Conservation (phyloP, 2,888 invertebrate genomes). For the Laspeyria flexula region DNA sequence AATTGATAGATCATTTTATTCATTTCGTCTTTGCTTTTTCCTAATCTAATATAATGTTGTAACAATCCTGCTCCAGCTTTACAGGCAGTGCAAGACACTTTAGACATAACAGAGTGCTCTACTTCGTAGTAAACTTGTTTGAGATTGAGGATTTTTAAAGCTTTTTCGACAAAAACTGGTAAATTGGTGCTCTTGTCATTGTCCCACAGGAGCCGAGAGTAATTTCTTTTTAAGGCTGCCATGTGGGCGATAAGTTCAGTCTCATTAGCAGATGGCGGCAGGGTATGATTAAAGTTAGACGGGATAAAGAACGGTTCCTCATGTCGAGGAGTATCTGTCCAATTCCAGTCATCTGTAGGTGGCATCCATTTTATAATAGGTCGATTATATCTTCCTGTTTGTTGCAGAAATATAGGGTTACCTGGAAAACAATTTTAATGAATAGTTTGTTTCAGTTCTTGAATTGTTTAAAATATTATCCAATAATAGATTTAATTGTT, state of each 20-base stretch:
- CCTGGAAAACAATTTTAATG: constrained; percentile 53
- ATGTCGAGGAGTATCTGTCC: constrained; percentile 69
- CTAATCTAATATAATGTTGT: constrained; percentile 93
- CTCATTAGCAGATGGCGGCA: constrained; percentile 82
- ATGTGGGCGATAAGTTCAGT: constrained; percentile 78
- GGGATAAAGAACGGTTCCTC: constrained; percentile 78
- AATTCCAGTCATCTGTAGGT: constrained; percentile 80
- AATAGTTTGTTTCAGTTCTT: too few species aligned
- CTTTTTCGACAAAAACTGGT: constrained; percentile 93
- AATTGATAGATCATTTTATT: constrained; percentile 94
- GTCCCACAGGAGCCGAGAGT: constrained; percentile 90
- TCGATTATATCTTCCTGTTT: constrained; percentile 60
- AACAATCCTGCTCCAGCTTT: constrained; percentile 94
- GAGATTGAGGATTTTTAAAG: constrained; percentile 92
- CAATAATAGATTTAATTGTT: constrained; percentile 1
- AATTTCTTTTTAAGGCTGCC: constrained; percentile 76
- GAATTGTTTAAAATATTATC: too few species aligned
- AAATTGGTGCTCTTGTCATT: constrained; percentile 89
- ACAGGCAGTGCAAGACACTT: constrained; percentile 96
- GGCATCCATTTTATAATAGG: constrained; percentile 81
- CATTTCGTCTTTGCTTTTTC: constrained; percentile 95
- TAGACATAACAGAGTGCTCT: constrained; percentile 96
- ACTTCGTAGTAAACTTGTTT: constrained; percentile 94
- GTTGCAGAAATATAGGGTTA: constrained; percentile 78
- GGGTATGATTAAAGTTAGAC: constrained; percentile 77